Base-by-base conservation (phyloP, 2,797 vertebrate species). In the Tamandua tetradactyla region DNA sequence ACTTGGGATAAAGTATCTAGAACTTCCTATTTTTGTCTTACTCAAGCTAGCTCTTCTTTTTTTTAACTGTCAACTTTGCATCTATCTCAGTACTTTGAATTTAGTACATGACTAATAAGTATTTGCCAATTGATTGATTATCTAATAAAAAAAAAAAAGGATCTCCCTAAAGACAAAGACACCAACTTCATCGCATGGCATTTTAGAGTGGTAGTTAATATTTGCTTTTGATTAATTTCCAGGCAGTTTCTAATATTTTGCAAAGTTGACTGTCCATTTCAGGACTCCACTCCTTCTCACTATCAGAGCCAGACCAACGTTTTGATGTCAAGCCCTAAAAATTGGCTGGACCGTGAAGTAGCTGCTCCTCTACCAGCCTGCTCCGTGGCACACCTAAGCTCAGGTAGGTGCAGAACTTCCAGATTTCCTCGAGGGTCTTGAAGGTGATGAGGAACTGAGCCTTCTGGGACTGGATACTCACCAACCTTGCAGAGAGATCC, bases 361-460 rank as follows among this genome's bases (percentile, higher is more conserved):
- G 57, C 7, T 20, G 13, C 47, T 82, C 30, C 13, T 91, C 44
- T 18, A 5, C 4, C 35, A 8, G 23, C n/a, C 30, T n/a, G 35
- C 22, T 62, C 59, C 7, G 4, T 22, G 32, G 9, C 7, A 92
- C 98, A 99, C 99, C 99, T 97, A 99, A 97, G 44, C 99, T 98
- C 74, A 99, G 97, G 69, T 99, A 99, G 0, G 99, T 99, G 42
- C 99, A 99, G 97, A 99, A 99, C 98, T 99, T 99, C 99, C 99
- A 99, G 94, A 99, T 99, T 98, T 99, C 99, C 96, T 99, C 99
- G 52, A 99, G 97, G 5, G 99, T 99, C 98, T 99, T 99, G 97
- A 99, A 99, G 57, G 99, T 99, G 97, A 99, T 98, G 37, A 99
- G 97, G 96, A 99, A 99, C 90, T 98, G 98, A 92, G 99, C 98